These are phyloP conservation scores for Caenorhabditis sp. DNA, from an alignment of 2,888 invertebrate species.

Conservation along the genomic window DNA sequence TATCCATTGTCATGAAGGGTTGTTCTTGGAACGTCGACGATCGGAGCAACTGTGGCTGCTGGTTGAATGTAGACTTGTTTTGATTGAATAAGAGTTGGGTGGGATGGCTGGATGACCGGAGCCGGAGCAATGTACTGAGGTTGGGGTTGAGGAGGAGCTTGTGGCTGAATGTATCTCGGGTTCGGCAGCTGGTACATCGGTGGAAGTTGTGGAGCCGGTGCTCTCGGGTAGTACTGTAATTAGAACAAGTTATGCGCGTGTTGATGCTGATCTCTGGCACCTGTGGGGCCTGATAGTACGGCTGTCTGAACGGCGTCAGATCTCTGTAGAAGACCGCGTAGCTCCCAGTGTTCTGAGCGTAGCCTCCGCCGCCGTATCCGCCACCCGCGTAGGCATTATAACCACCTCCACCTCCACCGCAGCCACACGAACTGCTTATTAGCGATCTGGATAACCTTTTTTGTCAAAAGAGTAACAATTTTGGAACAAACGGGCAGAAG, in stretches of 20 bases:
- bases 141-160: conserved; percentile 23
- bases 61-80: conserved; percentile 36
- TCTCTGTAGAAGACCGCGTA: conserved; percentile 53
- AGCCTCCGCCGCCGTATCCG: conserved; percentile 37
- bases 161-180: conserved; percentile 46
- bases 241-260: too few relatives aligned
- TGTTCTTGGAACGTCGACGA: conserved; percentile 21
- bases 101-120: conserved; percentile 11
- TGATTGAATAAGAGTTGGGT: conserved; percentile 15
- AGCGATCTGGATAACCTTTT: conserved; percentile 36
- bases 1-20: conserved; percentile 47
- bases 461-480: background rate
- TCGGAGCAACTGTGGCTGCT: conserved; percentile 31
- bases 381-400: conserved; percentile 35
- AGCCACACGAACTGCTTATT: conserved; percentile 50
- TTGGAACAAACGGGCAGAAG: conserved; percentile 50
- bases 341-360: conserved; percentile 9
- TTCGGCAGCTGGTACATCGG: conserved; percentile 51
- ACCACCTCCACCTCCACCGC: conserved; percentile 39
- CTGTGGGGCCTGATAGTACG: conserved; percentile 43
- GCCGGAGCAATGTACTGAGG: conserved; percentile 23
- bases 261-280: too few relatives aligned
- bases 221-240: conserved; percentile 33
- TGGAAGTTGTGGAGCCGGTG: conserved; percentile 40
- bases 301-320: conserved; percentile 55